Percentiles rank a stretch among this genome's conserved stretches.
These are phyloP conservation scores for Microctenopoma lineatum DNA, from an alignment of 2,797 vertebrate species.

Conservation along the genomic window DNA sequence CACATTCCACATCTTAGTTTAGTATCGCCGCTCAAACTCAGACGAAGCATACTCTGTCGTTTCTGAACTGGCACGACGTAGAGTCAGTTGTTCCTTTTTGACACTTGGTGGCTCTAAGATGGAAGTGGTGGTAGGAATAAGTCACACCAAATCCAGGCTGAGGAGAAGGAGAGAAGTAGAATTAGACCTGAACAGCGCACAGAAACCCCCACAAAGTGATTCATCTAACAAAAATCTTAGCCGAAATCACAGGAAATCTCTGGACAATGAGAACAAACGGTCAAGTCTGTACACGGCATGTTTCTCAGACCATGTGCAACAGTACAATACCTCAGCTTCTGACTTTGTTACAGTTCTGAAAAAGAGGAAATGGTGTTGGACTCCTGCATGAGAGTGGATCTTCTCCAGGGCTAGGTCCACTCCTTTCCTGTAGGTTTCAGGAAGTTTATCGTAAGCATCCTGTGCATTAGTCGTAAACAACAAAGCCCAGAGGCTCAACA, in stretches of 20 bases:
- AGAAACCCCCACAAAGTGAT: background rate
- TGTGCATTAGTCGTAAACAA: conserved; percentile 46
- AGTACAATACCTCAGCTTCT: conserved; percentile 65
- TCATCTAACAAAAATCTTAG: conserved; percentile 1
- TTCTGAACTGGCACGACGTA: conserved; percentile 72
- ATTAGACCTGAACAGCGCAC: background rate
- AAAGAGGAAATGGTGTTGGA: conserved; percentile 75
- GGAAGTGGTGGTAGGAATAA: conserved; percentile 80
- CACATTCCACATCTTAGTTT: background rate
- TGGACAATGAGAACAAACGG: background rate
- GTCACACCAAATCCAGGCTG: conserved; percentile 77
- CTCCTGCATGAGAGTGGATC: conserved; percentile 53
- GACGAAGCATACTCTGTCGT: conserved; percentile 76
- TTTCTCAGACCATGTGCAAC: background rate
- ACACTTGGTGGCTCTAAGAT: conserved; percentile 81
- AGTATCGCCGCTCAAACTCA: background rate
- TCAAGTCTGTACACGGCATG: background rate
- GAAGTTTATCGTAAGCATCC: conserved; percentile 61
- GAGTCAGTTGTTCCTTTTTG: conserved; percentile 58
- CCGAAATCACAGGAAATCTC: background rate
- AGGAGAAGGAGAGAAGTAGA: conserved; percentile 3
- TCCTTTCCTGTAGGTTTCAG: conserved; percentile 71
- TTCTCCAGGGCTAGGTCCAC: conserved; percentile 75
- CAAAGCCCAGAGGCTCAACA: conserved; percentile 57
- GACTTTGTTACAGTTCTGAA: conserved; percentile 63